A percentile compares a stretch with the other conserved stretches of the same genome.
These are phyloP conservation scores for Metaphire vulgaris DNA, from an alignment of 1,140 invertebrate species.

Conservation along the genomic window DNA sequence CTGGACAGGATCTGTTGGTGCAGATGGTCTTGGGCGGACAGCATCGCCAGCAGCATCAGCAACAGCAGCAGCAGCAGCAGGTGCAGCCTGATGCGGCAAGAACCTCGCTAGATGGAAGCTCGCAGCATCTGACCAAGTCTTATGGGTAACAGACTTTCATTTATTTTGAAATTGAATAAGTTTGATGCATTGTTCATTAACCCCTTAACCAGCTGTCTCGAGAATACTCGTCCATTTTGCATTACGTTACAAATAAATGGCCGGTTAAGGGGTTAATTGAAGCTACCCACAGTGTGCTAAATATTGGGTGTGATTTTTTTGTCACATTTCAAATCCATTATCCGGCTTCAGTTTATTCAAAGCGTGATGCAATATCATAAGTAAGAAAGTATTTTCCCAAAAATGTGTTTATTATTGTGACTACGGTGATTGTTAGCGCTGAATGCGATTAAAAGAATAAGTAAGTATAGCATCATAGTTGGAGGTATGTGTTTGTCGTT, in stretches of 20 bases:
- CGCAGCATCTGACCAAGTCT: background rate
- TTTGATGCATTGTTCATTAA: background rate
- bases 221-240: background rate
- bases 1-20: background rate
- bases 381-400: too few species aligned
- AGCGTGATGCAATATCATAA: too few species aligned
- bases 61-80: slow-evolving; percentile 15
- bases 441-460: background rate
- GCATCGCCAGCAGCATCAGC: background rate
- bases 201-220: background rate
- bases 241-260: background rate
- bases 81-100: background rate
- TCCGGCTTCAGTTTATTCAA: too few species aligned
- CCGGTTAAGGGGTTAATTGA: background rate
- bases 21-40: background rate
- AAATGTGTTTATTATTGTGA: background rate
- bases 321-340: too few species aligned
- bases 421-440: background rate
- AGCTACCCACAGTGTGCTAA: background rate
- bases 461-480: background rate
- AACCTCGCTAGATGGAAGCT: background rate
- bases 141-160: too few species aligned
- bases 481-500: background rate
- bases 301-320: background rate
- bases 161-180: too few species aligned